Evolutionary conservation across 2,797 vertebrate genomes (phyloP).

Genomic region (Knipowitschia caucasica): DNA sequence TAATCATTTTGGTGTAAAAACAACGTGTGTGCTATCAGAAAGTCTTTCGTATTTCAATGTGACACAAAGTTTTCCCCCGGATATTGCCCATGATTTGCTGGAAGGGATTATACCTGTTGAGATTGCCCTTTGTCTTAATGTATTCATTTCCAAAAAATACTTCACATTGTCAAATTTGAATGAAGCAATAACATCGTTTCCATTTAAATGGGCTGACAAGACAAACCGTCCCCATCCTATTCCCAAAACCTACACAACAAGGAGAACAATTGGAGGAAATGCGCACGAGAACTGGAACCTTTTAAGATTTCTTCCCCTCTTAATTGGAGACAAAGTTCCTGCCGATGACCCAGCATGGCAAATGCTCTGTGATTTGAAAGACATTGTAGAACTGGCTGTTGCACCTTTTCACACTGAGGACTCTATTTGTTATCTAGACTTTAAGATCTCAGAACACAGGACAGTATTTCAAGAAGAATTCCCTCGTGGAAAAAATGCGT

Average conservation of each 20-base stretch:
- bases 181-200: conserved; percentile 9
- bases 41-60: conserved; percentile 13
- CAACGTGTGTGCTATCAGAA: conserved; percentile 1
- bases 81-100: conserved; percentile 11
- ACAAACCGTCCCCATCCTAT: conserved; percentile 13
- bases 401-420: conserved; percentile 12
- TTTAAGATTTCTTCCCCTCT: conserved; percentile 16
- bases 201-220: conserved; percentile 14
- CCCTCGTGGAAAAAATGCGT: neutral
- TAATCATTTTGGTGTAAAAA: conserved; percentile 19
- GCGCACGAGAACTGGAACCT: neutral
- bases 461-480: conserved; percentile 7
- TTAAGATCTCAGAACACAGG: neutral
- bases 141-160: conserved; percentile 1
- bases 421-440: conserved; percentile 8
- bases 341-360: conserved; percentile 14
- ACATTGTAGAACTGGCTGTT: conserved; percentile 19
- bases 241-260: neutral
- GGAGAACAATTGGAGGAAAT: conserved; percentile 1
- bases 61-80: conserved; percentile 10
- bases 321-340: conserved; percentile 6
- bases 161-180: too few relatives aligned
- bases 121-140: conserved; percentile 11
- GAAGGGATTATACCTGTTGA: conserved; percentile 7
- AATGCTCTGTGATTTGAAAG: conserved; percentile 8